Evolutionary conservation across 2,113 vertebrate genomes (phyloP), one percentile per base, ranked within the genome.

Genomic region (Channa maculata): DNA sequence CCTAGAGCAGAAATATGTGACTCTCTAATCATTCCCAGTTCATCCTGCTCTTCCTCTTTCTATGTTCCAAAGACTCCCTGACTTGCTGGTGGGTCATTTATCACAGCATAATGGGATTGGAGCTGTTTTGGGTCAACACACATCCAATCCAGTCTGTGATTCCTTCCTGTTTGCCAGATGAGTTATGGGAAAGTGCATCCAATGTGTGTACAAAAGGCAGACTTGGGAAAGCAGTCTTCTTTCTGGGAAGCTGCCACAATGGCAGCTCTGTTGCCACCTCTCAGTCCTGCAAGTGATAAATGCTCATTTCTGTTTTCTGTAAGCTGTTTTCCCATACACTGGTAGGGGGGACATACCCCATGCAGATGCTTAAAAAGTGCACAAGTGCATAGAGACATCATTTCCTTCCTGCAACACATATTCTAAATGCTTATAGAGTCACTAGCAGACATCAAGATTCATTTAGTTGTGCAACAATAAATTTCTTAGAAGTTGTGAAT

Each of bases 91-190:
- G 77, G 83, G 80, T 88, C 83, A 92, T 92, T 91, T 88, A 89
- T 94, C 89, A 93, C 82, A 71, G 52, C 59, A 70, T 88, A 89
- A 93, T 88, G 84, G 79, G 85, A 83, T 71, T 46, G 65, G 75
- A 87, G 83, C 81, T 82, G 86, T 89, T 93, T 92, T 85, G 77
- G 87, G 85, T 91, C 84, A 81, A 70, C 78, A 86, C 45, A 38
- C 59, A 85, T 87, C 65, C 68, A 83, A 86, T 91, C 87, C 64
- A 51, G 58, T 84, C 80, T 82, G 83, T 77, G 75, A 80, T 91
- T 86, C 74, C 82, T 89, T 91, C 86, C 83, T 90, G 83, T 88
- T 89, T 78, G 82, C 79, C 69, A 77, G 79, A 88, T 90, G 88
- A 92, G 57, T 85, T 89, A 84, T 88, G 79, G 74, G 80, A 74